Conservation (phyloP, 1,140 invertebrate species). For the Stratiolaelaps scimitus region DNA sequence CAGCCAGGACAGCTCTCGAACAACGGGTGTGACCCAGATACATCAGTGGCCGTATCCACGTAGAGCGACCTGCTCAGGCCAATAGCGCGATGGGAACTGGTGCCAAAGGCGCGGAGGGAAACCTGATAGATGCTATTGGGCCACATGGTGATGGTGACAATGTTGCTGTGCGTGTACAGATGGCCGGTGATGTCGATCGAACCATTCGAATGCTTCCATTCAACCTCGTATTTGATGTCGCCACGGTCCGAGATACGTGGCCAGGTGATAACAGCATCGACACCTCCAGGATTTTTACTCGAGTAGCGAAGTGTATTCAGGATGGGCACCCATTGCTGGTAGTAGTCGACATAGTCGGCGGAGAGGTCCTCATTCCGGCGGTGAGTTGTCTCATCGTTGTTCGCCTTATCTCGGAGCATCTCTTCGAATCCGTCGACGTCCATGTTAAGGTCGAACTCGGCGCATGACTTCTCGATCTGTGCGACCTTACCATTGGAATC, state of each 20-base stretch:
- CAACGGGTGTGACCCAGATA: no score
- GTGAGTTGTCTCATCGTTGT: no score
- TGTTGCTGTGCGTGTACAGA: constrained; percentile 62
- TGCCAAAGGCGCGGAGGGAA: neutral
- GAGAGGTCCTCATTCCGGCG: no score
- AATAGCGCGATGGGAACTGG: neutral
- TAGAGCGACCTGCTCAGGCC: neutral
- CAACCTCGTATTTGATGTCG: constrained; percentile 54
- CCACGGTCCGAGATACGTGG: constrained; percentile 35
- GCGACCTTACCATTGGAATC: constrained; percentile 22
- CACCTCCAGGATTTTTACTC: constrained; percentile 17
- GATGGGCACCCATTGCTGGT: constrained; percentile 30
- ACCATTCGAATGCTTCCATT: constrained; percentile 66
- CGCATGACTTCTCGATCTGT: constrained; percentile 1
- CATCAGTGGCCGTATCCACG: no score
- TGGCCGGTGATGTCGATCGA: constrained; percentile 57
- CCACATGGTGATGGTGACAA: constrained; percentile 61
- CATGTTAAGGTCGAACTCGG: neutral
- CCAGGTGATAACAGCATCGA: constrained; percentile 37
- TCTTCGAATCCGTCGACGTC: no score
- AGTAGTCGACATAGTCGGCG: neutral
- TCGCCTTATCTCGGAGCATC: no score
- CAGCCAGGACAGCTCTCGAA: no score
- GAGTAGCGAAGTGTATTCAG: constrained; percentile 27
- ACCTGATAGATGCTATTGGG: constrained; percentile 57